A percentile compares a stretch with the other conserved stretches of the same genome.
Evolutionary conservation across 2,113 vertebrate species (phyloP).

Genomic region (Zosterops hypoxanthus): DNA sequence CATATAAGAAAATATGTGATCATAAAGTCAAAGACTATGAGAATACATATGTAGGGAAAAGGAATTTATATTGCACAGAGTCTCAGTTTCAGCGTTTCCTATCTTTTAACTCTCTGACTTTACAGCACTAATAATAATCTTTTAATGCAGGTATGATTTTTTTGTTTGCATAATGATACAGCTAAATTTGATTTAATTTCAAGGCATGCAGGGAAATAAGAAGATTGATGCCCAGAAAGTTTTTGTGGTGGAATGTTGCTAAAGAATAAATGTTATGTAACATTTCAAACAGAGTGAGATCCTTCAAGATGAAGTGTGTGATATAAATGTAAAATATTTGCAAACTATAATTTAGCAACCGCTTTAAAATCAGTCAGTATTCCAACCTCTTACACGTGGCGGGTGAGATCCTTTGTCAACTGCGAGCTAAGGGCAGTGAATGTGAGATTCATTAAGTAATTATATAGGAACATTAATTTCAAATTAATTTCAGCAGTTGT

Average conservation of each 20-base stretch:
- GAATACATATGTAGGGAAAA: background rate
- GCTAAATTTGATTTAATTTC: slow-evolving; percentile 57
- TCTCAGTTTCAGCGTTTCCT: background rate
- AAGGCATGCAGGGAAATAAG: slow-evolving; percentile 24
- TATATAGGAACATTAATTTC: slow-evolving; percentile 61
- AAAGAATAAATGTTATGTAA: slow-evolving; percentile 54
- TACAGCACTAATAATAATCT: slow-evolving; percentile 26
- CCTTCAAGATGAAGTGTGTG: slow-evolving; percentile 50
- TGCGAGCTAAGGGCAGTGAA: slow-evolving; percentile 49
- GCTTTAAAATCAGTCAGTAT: slow-evolving; percentile 13
- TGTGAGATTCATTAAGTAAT: slow-evolving; percentile 67
- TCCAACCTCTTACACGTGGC: background rate
- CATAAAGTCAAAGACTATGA: background rate
- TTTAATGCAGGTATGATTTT: slow-evolving; percentile 10
- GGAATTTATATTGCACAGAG: background rate
- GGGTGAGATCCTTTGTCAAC: slow-evolving; percentile 35
- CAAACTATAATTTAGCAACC: slow-evolving; percentile 54
- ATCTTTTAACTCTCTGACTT: slow-evolving; percentile 34
- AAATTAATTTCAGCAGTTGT: slow-evolving; percentile 61
- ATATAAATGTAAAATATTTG: slow-evolving; percentile 53
- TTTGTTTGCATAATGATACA: slow-evolving; percentile 57
- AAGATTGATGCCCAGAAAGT: slow-evolving; percentile 66
- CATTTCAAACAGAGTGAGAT: slow-evolving; percentile 46
- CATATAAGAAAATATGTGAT: background rate
- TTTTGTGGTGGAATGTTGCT: slow-evolving; percentile 51